phyloP scores from a whole-genome alignment of 1,140 invertebrate species.

The Gerris buenoi region DNA sequence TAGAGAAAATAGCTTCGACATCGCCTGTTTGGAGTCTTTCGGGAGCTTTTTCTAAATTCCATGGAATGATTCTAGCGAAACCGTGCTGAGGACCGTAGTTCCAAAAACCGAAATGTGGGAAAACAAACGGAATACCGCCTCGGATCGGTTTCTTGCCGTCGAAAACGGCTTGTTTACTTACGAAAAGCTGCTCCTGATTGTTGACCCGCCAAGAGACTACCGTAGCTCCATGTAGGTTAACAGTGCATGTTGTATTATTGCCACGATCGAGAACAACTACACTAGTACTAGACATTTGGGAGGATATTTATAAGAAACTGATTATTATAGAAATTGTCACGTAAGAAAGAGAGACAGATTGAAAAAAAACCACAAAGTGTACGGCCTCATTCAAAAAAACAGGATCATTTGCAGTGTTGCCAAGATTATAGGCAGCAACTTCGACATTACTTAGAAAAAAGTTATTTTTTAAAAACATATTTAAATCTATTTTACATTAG shows the following conservation, averaged over 20 bases:
- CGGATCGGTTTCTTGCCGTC: slow-evolving; percentile 88
- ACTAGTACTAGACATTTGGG: slow-evolving; percentile 31
- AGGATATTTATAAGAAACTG: neutral
- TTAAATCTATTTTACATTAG: neutral
- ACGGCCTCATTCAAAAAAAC: neutral
- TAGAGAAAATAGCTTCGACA: slow-evolving; percentile 76
- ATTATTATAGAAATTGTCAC: neutral
- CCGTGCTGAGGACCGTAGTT: slow-evolving; percentile 84
- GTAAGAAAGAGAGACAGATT: neutral
- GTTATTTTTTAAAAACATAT: neutral
- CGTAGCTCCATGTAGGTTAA: slow-evolving; percentile 83
- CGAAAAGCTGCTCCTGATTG: slow-evolving; percentile 86
- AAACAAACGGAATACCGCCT: slow-evolving; percentile 88
- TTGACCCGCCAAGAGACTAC: slow-evolving; percentile 88
- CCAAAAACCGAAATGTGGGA: slow-evolving; percentile 90
- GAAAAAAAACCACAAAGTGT: neutral
- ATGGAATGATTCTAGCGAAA: slow-evolving; percentile 78
- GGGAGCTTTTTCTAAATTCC: slow-evolving; percentile 76
- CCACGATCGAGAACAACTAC: slow-evolving; percentile 81
- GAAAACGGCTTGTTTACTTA: slow-evolving; percentile 85
- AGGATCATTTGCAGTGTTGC: neutral
- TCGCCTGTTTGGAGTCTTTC: slow-evolving; percentile 73
- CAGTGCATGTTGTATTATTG: slow-evolving; percentile 85
- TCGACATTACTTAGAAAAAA: neutral
- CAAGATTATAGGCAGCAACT: neutral